These are phyloP conservation scores for Pollachius pollachius DNA, from an alignment of 2,113 vertebrate species.

Conservation along the genomic window DNA sequence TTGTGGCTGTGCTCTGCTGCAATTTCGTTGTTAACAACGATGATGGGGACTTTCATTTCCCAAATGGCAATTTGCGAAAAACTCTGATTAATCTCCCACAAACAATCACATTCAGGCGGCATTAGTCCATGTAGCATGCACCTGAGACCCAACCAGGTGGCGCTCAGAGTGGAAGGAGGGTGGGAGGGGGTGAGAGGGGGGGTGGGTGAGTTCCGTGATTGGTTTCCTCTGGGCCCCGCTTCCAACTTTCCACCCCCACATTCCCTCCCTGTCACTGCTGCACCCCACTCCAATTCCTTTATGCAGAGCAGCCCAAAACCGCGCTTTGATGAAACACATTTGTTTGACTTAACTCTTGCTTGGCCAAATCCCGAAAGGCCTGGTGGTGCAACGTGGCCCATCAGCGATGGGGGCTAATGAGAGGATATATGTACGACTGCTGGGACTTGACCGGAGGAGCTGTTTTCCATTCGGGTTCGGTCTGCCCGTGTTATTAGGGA, in stretches of 20 bases:
- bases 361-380: conserved; percentile 61
- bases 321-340: conserved; percentile 79
- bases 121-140: conserved; percentile 69
- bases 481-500: conserved; percentile 77
- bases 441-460: conserved; percentile 71
- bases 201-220: conserved; percentile 55
- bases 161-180: conserved; percentile 63
- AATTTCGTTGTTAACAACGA: conserved; percentile 52
- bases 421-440: conserved; percentile 73
- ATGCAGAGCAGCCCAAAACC: conserved; percentile 72
- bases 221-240: conserved; percentile 70
- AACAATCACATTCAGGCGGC: conserved; percentile 70
- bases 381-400: conserved; percentile 62
- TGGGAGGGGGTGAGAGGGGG: conserved; percentile 39
- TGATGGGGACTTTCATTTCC: conserved; percentile 62
- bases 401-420: conserved; percentile 72
- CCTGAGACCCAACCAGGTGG: conserved; percentile 72
- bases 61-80: conserved; percentile 62
- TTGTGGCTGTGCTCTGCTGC: conserved; percentile 33
- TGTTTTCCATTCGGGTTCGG: conserved; percentile 75
- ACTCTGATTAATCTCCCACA: conserved; percentile 62
- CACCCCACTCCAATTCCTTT: conserved; percentile 54
- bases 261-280: conserved; percentile 56
- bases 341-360: conserved; percentile 78
- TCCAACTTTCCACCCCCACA: conserved; percentile 65